Percentiles rank a stretch among this genome's conserved stretches.
These are phyloP conservation scores for Paedocypris micromegethes DNA, from an alignment of 2,797 vertebrate species.

Conservation along the genomic window DNA sequence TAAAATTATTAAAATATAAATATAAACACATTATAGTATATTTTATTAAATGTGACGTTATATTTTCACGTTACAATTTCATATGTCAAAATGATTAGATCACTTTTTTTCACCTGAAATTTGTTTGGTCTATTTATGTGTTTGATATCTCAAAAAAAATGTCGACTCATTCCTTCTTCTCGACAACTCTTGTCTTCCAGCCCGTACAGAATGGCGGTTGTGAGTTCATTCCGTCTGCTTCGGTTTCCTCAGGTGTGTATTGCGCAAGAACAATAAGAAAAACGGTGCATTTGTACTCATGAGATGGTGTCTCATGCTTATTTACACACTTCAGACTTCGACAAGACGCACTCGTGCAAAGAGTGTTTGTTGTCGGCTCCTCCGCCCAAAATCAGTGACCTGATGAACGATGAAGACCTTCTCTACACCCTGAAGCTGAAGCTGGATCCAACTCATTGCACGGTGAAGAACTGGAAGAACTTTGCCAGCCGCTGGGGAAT, in stretches of 20 bases:
- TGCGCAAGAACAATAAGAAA: no score
- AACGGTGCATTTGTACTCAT: no score
- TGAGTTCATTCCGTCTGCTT: constrained; percentile 60
- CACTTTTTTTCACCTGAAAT: no score
- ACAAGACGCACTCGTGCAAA: constrained; percentile 64
- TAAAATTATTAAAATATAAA: no score
- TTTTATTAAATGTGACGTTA: no score
- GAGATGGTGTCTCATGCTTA: no score
- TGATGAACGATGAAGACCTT: constrained; percentile 94
- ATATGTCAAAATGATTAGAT: no score
- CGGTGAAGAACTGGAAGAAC: constrained; percentile 99
- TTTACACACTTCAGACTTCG: constrained; percentile 54
- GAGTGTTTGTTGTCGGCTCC: constrained; percentile 65
- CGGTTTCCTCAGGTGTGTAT: constrained; percentile 64
- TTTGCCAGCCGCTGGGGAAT: constrained; percentile 98
- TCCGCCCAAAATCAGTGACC: constrained; percentile 88
- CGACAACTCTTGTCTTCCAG: constrained; percentile 50
- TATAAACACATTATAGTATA: no score
- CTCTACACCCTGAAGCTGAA: constrained; percentile 88
- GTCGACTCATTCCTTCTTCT: neutral
- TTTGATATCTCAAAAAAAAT: no score
- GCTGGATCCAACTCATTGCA: constrained; percentile 90
- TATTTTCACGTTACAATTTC: no score
- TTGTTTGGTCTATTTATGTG: no score
- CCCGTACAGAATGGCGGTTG: constrained; percentile 68